Conservation (phyloP, 2,797 vertebrate genomes). For the Tolypeutes matacus region DNA sequence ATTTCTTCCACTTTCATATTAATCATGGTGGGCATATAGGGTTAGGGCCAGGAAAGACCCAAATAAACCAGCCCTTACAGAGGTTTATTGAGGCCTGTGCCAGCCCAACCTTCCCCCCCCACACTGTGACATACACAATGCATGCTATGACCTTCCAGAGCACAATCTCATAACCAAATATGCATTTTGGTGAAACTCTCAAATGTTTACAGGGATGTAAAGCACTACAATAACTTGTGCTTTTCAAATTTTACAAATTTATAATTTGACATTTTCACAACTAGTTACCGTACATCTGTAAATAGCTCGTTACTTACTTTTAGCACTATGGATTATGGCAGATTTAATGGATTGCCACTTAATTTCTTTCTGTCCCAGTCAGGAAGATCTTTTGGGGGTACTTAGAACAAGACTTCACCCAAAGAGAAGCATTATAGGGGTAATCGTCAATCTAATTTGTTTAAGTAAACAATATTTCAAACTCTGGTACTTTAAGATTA, state of each 20-base stretch:
- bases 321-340: neutral
- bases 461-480: constrained; percentile 26
- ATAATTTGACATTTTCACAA: neutral
- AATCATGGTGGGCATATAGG: neutral
- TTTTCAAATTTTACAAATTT: neutral
- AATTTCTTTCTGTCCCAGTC: neutral
- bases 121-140: neutral
- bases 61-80: neutral
- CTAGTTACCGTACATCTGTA: neutral
- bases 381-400: neutral
- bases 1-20: neutral
- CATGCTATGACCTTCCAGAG: neutral
- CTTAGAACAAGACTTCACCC: neutral
- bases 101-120: neutral
- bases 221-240: neutral
- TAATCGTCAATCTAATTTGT: neutral
- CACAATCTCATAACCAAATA: neutral
- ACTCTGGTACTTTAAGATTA: neutral
- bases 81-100: neutral
- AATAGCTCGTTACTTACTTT: neutral
- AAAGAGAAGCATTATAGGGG: neutral
- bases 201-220: neutral
- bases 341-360: neutral
- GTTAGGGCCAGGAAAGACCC: neutral
- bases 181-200: neutral